Evolutionary conservation across 2,113 vertebrate species (phyloP), one percentile per base, ranked within the genome.

Genomic region (Gobius niger): DNA sequence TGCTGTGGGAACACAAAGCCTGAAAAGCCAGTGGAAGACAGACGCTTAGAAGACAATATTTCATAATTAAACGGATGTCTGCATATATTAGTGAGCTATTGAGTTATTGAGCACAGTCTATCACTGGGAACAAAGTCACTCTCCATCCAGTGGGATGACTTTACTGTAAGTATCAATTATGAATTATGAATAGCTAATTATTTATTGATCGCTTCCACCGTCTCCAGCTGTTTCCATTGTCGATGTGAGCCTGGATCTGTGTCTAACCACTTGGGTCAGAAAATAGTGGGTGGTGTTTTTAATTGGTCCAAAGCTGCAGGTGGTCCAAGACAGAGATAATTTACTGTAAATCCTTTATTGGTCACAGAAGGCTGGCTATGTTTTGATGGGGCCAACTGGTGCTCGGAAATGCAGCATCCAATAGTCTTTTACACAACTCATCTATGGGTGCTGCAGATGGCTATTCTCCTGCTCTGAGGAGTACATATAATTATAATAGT

Each of bases 81-180:
- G 7, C 63, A 59, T 1, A 11, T 56, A 44, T 66, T 19, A 53
- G 44, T 70, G 67, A 76, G 54, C 60, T 47, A 47, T 52, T 70
- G 67, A 76, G 54, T 54, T 47, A 47, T 52, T 75, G 40, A 59
- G 15, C 46, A 51, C 19, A 68, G 44, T 34, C 18, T 60, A 53
- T 10, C 9, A 44, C 50, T 19, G 73, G 44, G 47, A 6, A 49
- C 65, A 78, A 34, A 42, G 67, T 53, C 18, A 53, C 51, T 62
- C 72, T 80, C 82, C 75, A 67, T 80, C 82, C 75, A 67, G 70
- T 81, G 74, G 76, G 75, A 57, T 44, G 51, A 81, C 68, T 80
- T 74, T 66, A 67, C 61, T 65, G 49, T 77, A 81, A 56, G 34
- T 62, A 88, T 93, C 70, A 90, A 91, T 91, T 89, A 92, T 92